phyloP scores from a whole-genome alignment of 1,140 invertebrate species.

The Cherax destructor region DNA sequence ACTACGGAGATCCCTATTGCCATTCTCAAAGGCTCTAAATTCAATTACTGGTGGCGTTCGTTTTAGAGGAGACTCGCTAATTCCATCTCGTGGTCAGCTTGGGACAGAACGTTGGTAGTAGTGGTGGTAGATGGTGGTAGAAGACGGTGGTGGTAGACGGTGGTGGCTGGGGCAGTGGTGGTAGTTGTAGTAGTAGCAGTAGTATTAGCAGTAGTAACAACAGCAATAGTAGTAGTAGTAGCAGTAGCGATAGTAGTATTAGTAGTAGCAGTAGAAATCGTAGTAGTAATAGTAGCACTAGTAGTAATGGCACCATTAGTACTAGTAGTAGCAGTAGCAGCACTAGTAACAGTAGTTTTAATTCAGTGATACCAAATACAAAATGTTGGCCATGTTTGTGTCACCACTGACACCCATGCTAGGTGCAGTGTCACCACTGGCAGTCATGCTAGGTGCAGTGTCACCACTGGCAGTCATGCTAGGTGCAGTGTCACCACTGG shows the following conservation, averaged over 20 bases:
- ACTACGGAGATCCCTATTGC: constrained; percentile 63
- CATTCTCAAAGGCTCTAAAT: constrained; percentile 68
- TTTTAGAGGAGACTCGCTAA: constrained; percentile 63
- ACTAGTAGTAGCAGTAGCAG: background rate
- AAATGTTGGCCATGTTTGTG: no score
- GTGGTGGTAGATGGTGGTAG: background rate
- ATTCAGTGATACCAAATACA: no score
- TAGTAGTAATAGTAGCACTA: background rate
- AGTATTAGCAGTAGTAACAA: background rate
- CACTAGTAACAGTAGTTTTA: background rate
- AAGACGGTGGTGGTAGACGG: background rate
- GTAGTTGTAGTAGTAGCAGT: background rate
- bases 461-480: no score
- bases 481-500: no score
- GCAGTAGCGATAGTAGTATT: background rate
- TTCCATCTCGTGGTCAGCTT: constrained; percentile 61
- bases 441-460: no score
- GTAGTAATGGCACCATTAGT: background rate
- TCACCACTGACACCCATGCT: no score
- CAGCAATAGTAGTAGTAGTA: background rate
- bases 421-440: no score
- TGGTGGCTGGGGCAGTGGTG: background rate
- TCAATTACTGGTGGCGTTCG: constrained; percentile 63
- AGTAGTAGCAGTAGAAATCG: no score
- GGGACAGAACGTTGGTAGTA: constrained; percentile 22